Evolutionary conservation across 2,888 invertebrate genomes (phyloP).

Genomic region (Noctua fimbriata): DNA sequence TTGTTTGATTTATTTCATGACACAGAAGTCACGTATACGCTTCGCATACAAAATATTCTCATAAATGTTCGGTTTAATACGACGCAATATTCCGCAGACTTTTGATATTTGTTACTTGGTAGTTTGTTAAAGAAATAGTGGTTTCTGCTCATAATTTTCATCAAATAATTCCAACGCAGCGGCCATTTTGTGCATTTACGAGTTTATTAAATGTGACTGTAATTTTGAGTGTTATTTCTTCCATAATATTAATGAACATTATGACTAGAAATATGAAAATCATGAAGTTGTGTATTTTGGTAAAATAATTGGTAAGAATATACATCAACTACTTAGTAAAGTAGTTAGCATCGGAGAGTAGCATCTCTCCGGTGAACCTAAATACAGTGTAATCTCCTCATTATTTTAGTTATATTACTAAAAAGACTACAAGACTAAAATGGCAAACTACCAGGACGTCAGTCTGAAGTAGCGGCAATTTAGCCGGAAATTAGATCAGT

Average conservation of each 20-base stretch:
- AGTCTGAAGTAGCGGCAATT: constrained; percentile 58
- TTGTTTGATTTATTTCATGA: not conserved
- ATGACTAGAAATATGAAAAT: not conserved
- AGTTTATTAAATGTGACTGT: constrained; percentile 14
- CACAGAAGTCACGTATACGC: not conserved
- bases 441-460: constrained; percentile 29
- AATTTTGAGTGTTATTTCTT: not conserved
- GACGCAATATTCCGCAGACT: not conserved
- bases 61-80: constrained; percentile 4
- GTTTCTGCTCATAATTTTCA: constrained; percentile 18
- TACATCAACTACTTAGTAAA: too few relatives aligned
- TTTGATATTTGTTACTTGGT: constrained; percentile 20
- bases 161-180: constrained; percentile 24
- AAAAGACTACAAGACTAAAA: constrained; percentile 4
- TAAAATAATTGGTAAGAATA: not conserved
- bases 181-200: constrained; percentile 18
- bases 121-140: constrained; percentile 22
- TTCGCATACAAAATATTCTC: constrained; percentile 2
- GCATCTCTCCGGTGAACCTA: too few relatives aligned
- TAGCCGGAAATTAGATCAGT: constrained; percentile 63
- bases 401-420: constrained; percentile 2
- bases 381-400: not conserved
- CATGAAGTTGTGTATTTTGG: not conserved
- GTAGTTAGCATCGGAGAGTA: too few relatives aligned
- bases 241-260: not conserved